Percentiles rank a stretch among this genome's conserved stretches.
These are phyloP conservation scores for Sussaba pulchella DNA, from an alignment of 2,888 invertebrate species.

Conservation along the genomic window DNA sequence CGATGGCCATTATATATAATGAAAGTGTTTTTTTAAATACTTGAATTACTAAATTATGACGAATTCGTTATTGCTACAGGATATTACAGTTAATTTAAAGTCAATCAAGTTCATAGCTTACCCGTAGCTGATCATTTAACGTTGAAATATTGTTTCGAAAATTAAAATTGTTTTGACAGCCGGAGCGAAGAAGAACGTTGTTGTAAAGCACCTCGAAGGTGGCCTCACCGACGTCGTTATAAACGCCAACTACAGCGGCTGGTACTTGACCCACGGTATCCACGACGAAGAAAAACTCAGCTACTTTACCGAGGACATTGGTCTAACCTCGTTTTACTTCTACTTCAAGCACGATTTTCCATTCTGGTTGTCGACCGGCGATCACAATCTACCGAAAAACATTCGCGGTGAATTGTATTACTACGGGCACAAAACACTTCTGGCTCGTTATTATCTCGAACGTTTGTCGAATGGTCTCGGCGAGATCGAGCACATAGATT, in stretches of 20 bases:
- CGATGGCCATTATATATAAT: no score
- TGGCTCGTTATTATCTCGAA: slow-evolving; percentile 89
- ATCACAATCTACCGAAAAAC: slow-evolving; percentile 85
- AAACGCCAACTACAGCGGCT: slow-evolving; percentile 87
- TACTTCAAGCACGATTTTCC: slow-evolving; percentile 88
- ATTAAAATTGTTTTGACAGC: slow-evolving; percentile 20
- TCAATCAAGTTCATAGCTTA: no score
- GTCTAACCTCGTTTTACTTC: slow-evolving; percentile 88
- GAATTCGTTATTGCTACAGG: no score
- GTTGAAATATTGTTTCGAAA: slow-evolving; percentile 13
- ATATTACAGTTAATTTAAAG: no score
- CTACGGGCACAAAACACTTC: slow-evolving; percentile 87
- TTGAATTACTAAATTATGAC: no score
- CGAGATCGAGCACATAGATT: slow-evolving; percentile 86
- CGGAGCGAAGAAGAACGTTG: slow-evolving; percentile 61
- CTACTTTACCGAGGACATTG: slow-evolving; percentile 91
- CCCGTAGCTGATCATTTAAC: no score
- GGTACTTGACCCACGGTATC: slow-evolving; percentile 81
- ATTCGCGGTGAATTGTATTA: slow-evolving; percentile 88
- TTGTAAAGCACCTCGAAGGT: slow-evolving; percentile 65
- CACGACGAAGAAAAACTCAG: slow-evolving; percentile 86
- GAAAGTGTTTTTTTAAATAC: no score
- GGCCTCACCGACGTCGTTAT: slow-evolving; percentile 85
- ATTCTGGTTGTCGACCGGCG: slow-evolving; percentile 87
- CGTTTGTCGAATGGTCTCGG: slow-evolving; percentile 88